These are phyloP conservation scores for Calvadosia cruxmelitensis DNA, from an alignment of 30 jellyfish, hydroid and myxozoan species.

Conservation along the genomic window DNA sequence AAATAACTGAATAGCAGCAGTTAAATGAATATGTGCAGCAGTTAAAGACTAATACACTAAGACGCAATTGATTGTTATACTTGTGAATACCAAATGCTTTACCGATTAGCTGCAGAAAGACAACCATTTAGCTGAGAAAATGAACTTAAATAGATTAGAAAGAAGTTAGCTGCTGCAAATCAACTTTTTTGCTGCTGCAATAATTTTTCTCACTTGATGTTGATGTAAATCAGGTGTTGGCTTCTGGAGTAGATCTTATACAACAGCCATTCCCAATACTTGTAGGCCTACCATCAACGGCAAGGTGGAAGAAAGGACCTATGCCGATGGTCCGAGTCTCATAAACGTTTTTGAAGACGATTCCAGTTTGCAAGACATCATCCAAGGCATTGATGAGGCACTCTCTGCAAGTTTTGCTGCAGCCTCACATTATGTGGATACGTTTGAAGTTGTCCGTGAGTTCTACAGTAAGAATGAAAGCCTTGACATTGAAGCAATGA, in stretches of 20 bases:
- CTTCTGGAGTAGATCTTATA: no score
- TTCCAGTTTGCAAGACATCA: constrained; percentile 48
- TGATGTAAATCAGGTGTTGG: no score
- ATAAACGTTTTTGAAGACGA: constrained; percentile 88
- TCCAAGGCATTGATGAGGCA: constrained; percentile 44
- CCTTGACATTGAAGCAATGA: constrained; percentile 40
- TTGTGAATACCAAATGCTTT: not conserved
- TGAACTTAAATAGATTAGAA: no score
- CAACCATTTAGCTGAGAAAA: no score
- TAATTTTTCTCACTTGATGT: no score
- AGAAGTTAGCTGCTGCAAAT: no score
- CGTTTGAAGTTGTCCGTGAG: constrained; percentile 60
- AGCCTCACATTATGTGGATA: constrained; percentile 56
- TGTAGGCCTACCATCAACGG: constrained; percentile 88
- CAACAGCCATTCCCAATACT: no score
- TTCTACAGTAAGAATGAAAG: constrained; percentile 78
- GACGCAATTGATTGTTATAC: not conserved
- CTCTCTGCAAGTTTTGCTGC: constrained; percentile 80
- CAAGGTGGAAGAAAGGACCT: constrained; percentile 75
- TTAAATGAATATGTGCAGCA: no score
- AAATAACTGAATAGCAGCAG: no score
- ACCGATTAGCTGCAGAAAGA: not conserved
- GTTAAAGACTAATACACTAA: no score
- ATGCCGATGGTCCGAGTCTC: constrained; percentile 95
- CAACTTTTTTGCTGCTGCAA: no score